Evolutionary conservation across 2,113 vertebrate species (phyloP), one percentile per base, ranked within the genome.

Genomic region (Seriola aureovittata): DNA sequence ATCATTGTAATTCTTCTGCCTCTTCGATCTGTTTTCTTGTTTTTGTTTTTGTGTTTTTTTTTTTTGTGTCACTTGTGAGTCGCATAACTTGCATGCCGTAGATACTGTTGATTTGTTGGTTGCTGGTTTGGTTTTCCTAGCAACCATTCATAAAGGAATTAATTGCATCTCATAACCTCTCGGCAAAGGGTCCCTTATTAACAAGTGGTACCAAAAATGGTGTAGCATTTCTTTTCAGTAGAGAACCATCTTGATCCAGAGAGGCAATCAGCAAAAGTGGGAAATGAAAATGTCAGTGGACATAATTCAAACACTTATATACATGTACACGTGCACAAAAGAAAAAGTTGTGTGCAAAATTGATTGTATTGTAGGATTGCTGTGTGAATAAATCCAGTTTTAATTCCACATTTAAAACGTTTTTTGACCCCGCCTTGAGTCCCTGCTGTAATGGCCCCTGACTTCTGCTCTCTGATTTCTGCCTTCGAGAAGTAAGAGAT

Each of bases 381-480:
- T 34, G 16, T 55, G 36, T 46, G 19, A 59, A 76, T 8, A 55
- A 17, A 57, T 38, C 19, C 3, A 13, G 3, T 42, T 71, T 59
- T 34, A 58, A 70, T 60, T 19, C 17, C 13, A 60, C 23, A 59
- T 48, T 59, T 62, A 32, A 16, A 46, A 13, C 16, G 69, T 36
- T 4, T 4, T 50, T 44, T 78, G 19, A 72, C 36, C 59, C 21
- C 63, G 23, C 12, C 3, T 0, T 12, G 11, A 23, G 12, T 36
- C 14, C 48, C 55, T 40, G 16, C 2, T 60, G 11, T 42, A 3
- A 19, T 8, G 29, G n/a, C 34, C 46, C 74, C 58, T 52, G n/a
- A 54, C 46, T 48, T 48, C 62, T 82, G 46, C 48, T 48, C 63
- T 54, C 42, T 58, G 46, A 54, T 65, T 74, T 86, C 50, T 64